Evolutionary conservation across 1,140 invertebrate genomes (phyloP).

Genomic region (Drosophila nigromelanica): DNA sequence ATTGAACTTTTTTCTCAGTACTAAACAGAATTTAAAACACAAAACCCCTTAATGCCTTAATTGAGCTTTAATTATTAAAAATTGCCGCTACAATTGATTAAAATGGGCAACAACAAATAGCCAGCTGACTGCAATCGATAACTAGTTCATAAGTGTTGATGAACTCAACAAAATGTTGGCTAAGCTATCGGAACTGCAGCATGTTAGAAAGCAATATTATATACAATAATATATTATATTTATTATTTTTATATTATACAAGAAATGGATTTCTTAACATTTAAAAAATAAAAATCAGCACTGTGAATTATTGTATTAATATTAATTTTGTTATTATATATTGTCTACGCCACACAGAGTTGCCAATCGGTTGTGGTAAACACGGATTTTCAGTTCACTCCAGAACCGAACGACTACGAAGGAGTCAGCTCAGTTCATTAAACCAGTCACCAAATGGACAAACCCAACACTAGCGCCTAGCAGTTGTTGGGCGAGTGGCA

Average conservation of each 20-base stretch:
- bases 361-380: background rate
- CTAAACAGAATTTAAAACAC: background rate
- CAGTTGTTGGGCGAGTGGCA: conserved; percentile 47
- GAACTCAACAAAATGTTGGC: background rate
- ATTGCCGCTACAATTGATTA: conserved; percentile 1
- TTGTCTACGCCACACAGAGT: background rate
- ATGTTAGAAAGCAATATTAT: background rate
- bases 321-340: background rate
- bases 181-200: background rate
- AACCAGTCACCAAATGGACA: conserved; percentile 29
- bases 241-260: too few species aligned
- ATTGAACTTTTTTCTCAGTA: too few species aligned
- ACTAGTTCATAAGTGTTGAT: conserved; percentile 17
- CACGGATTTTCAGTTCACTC: conserved; percentile 9
- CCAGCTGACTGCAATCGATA: conserved; percentile 31
- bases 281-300: background rate
- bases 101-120: background rate
- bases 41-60: background rate
- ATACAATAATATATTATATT: background rate
- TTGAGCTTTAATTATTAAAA: conserved; percentile 8
- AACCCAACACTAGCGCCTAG: conserved; percentile 46
- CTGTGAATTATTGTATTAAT: background rate
- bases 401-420: conserved; percentile 5
- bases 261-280: background rate
- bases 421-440: conserved; percentile 18